phyloP scores from a whole-genome alignment of 2,888 invertebrate species.

The Drosophila robusta region DNA sequence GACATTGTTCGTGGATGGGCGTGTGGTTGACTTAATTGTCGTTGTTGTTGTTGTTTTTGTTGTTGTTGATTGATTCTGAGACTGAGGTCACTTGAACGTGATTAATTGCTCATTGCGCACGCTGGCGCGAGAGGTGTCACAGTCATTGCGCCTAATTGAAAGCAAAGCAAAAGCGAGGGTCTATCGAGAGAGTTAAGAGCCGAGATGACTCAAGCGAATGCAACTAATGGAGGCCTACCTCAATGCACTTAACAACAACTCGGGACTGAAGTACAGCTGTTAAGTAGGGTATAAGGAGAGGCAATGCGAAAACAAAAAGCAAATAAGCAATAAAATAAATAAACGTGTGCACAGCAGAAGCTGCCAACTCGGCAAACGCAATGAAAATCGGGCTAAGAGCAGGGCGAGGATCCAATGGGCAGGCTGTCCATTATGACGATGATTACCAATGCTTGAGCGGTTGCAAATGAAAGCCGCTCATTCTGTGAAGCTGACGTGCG shows the following conservation, averaged over 20 bases:
- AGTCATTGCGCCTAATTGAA: constrained; percentile 11
- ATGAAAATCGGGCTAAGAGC: constrained; percentile 27
- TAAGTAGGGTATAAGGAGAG: constrained; percentile 9
- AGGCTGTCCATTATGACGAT: constrained; percentile 26
- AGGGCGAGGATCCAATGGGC: constrained; percentile 17
- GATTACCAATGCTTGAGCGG: constrained; percentile 49
- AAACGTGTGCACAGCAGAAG: constrained; percentile 32
- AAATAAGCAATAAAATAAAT: constrained; percentile 28
- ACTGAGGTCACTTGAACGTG: constrained; percentile 74
- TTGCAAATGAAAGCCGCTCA: constrained; percentile 45
- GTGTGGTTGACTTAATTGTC: constrained; percentile 33
- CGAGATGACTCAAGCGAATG: constrained; percentile 25
- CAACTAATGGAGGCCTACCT: constrained; percentile 48
- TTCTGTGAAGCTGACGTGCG: constrained; percentile 49
- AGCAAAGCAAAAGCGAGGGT: constrained; percentile 17
- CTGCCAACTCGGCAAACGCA: constrained; percentile 40
- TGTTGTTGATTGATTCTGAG: constrained; percentile 73
- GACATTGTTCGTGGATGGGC: constrained; percentile 42
- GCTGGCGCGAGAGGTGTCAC: constrained; percentile 18
- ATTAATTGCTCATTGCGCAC: constrained; percentile 63
- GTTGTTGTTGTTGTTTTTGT: constrained; percentile 30
- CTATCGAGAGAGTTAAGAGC: not conserved
- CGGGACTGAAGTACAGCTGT: constrained; percentile 5
- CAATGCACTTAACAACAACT: constrained; percentile 42
- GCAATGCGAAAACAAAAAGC: constrained; percentile 27